Conservation (phyloP, 2,797 vertebrate genomes). For the Anguilla pacifica region DNA sequence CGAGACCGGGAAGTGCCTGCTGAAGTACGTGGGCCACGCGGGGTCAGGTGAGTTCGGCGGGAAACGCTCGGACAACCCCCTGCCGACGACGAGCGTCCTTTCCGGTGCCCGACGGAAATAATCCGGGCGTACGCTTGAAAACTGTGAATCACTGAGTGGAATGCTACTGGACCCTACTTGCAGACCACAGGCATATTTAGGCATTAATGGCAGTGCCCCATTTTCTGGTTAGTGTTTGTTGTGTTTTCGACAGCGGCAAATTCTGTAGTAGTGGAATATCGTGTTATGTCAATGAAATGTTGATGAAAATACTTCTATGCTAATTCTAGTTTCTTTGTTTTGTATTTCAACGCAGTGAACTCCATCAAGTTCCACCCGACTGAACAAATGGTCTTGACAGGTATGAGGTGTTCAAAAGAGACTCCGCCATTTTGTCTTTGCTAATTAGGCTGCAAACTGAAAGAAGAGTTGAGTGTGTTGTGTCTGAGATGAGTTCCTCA, state of each 20-base stretch:
- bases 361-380: constrained; percentile 98
- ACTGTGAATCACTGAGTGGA: background rate
- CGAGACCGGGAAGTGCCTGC: constrained; percentile 93
- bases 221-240: background rate
- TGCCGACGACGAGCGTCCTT: background rate
- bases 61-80: background rate
- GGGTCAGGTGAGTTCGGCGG: background rate
- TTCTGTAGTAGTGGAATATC: background rate
- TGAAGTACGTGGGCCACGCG: constrained; percentile 89
- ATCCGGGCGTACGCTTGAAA: background rate
- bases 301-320: background rate
- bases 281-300: background rate
- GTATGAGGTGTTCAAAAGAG: constrained; percentile 60
- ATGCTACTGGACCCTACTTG: background rate
- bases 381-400: constrained; percentile 96
- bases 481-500: no score
- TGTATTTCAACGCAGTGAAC: constrained; percentile 81
- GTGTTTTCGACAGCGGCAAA: background rate
- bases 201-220: background rate
- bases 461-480: background rate
- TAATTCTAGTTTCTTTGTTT: background rate
- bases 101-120: background rate
- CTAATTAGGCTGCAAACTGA: background rate
- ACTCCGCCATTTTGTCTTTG: background rate
- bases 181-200: background rate